Percentiles rank a stretch among this genome's conserved stretches.
Conservation (phyloP, 2,113 vertebrate genomes). For the Asarcornis scutulata region DNA sequence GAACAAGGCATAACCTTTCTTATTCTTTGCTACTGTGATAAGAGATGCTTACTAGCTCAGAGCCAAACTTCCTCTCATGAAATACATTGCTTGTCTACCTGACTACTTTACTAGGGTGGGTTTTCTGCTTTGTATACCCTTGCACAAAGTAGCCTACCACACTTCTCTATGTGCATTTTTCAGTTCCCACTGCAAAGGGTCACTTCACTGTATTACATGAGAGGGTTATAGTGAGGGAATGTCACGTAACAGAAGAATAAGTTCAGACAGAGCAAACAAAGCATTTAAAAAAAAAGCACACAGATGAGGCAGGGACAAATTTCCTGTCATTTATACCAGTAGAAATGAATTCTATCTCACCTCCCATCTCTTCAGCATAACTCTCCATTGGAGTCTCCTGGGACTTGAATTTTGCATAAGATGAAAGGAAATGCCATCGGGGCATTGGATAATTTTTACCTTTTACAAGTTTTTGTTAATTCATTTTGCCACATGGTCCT, state of each 20-base stretch:
- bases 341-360: not conserved
- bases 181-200: not conserved
- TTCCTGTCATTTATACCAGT: not conserved
- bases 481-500: not conserved
- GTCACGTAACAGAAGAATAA: not conserved
- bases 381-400: not conserved
- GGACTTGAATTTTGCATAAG: not conserved
- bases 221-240: not conserved
- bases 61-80: not conserved
- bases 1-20: not conserved
- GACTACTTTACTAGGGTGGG: not conserved
- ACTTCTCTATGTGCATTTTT: not conserved
- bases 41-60: not conserved
- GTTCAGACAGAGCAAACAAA: not conserved
- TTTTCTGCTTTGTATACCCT: not conserved
- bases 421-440: not conserved
- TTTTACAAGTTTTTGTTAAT: not conserved
- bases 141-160: not conserved
- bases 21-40: not conserved
- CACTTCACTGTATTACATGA: not conserved
- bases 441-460: not conserved
- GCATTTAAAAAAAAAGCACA: not conserved
- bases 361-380: not conserved
- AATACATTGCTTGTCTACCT: not conserved
- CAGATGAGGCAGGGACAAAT: not conserved